Evolutionary conservation across 2,797 vertebrate genomes (phyloP), one percentile per base, ranked within the genome.

Genomic region (Myripristis jacobus): DNA sequence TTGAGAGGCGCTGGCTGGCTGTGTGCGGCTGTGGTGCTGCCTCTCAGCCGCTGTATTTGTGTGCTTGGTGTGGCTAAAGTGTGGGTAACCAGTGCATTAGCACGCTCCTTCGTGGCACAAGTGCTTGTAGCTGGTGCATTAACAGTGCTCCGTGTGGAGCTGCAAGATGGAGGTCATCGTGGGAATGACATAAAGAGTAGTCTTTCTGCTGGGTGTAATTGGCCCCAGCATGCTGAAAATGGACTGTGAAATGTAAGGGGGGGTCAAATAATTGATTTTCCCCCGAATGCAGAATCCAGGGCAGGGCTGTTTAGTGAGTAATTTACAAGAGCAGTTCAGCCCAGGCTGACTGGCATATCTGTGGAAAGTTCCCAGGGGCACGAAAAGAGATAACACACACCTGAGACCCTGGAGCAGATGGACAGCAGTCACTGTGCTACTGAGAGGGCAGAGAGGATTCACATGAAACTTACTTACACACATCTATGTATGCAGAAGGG

Each of bases 251-350:
- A 94, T 92, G 92, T 92, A 90, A 87, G 78, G 90, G 91, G 89
- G 90, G 91, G 91, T 92, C 90, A 90, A 91, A 92, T 94, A 94
- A 94, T 94, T 94, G 92, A 94, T 95, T 95, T 60, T 91, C 83
- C 87, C 83, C 83, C 85, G 48, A 92, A 93, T 90, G 90, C 86
- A 90, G 89, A 90, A 92, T 91, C 89, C 92, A 90, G 91, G 86
- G 85, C 88, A 87, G 89, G 90, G 88, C 91, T 91, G 89, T 92
- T 94, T 93, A 93, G 93, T 81, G 88, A 92, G 89, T 91, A 88
- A 92, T 93, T 92, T 93, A 92, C 91, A 92, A 92, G 88, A 89
- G 89, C 87, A 89, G 87, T 88, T 86, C 84, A 90, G 87, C 75
- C 46, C 63, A 55, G 79, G 75, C 86, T 92, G 91, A 92, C 87